A percentile compares a stretch with the other conserved stretches of the same genome.
Conservation (phyloP, 53 echinoderm and acorn worm species). For the Temnopleurus reevesii region DNA sequence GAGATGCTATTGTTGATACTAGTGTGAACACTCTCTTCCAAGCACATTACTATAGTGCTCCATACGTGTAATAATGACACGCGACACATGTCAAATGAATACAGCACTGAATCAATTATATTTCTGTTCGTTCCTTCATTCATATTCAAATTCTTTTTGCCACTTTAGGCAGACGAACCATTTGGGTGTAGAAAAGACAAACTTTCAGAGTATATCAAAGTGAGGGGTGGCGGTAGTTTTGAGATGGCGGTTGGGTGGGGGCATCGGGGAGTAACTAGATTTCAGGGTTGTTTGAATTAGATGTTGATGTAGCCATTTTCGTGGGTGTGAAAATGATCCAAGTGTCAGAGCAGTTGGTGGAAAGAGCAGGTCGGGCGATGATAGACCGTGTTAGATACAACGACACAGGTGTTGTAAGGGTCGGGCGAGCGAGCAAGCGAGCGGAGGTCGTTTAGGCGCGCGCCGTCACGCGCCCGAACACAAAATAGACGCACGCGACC, state of each 20-base stretch:
- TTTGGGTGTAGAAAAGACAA: too few species aligned
- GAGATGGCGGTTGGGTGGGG: too few species aligned
- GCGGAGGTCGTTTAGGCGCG: background rate
- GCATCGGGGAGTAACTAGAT: too few species aligned
- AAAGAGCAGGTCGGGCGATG: background rate
- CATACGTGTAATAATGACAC: too few species aligned
- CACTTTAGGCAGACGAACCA: too few species aligned
- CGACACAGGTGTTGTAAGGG: slow-evolving; percentile 15
- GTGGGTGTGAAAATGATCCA: slow-evolving; percentile 15
- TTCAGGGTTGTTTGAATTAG: background rate
- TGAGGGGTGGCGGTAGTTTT: too few species aligned
- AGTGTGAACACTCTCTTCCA: too few species aligned
- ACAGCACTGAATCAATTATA: background rate
- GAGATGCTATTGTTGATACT: too few species aligned
- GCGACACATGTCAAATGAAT: too few species aligned
- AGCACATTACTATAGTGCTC: too few species aligned
- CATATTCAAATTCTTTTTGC: background rate
- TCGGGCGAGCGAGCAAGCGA: background rate
- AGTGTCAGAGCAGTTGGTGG: background rate
- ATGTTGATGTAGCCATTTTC: slow-evolving; percentile 4
- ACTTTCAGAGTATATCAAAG: too few species aligned
- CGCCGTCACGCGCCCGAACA: background rate
- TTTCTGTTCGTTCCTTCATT: background rate
- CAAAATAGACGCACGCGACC: background rate
- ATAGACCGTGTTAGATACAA: background rate